A percentile compares a stretch with the other conserved stretches of the same genome.
Conservation (phyloP, 2,113 vertebrate species). For the Sander lucioperca region DNA sequence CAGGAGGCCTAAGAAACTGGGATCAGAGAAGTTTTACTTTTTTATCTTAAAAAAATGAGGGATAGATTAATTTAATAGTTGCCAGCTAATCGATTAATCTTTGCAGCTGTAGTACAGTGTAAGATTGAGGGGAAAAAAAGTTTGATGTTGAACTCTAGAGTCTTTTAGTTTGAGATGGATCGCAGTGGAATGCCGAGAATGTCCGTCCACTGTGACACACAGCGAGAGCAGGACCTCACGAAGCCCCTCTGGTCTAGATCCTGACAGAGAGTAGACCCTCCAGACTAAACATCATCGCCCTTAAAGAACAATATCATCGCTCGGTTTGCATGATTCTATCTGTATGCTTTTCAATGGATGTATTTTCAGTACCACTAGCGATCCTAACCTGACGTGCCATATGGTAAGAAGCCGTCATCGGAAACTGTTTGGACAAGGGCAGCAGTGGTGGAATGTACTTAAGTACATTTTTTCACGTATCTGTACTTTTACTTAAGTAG, state of each 20-base stretch:
- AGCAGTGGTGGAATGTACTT: no score
- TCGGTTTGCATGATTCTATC: background rate
- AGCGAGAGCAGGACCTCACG: slow-evolving; percentile 21
- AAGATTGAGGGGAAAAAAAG: background rate
- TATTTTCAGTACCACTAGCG: background rate
- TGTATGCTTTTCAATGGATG: background rate
- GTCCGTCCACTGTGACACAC: slow-evolving; percentile 53
- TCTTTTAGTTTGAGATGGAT: slow-evolving; percentile 23
- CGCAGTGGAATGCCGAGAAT: slow-evolving; percentile 71
- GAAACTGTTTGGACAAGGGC: no score
- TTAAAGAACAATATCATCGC: slow-evolving; percentile 1
- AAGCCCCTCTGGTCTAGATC: slow-evolving; percentile 40
- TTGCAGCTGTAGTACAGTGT: no score
- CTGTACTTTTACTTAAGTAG: no score
- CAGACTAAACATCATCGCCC: slow-evolving; percentile 6
- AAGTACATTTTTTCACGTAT: no score
- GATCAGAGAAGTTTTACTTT: no score
- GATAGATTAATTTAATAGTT: no score
- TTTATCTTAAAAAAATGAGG: no score
- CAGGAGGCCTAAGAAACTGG: no score
- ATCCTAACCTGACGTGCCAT: background rate
- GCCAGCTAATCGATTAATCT: no score
- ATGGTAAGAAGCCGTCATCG: no score
- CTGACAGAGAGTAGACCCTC: slow-evolving; percentile 26
- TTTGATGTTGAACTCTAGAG: background rate